Evolutionary conservation across 1,140 invertebrate genomes (phyloP), one percentile per base, ranked within the genome.

Genomic region (Nautilus pompilius): DNA sequence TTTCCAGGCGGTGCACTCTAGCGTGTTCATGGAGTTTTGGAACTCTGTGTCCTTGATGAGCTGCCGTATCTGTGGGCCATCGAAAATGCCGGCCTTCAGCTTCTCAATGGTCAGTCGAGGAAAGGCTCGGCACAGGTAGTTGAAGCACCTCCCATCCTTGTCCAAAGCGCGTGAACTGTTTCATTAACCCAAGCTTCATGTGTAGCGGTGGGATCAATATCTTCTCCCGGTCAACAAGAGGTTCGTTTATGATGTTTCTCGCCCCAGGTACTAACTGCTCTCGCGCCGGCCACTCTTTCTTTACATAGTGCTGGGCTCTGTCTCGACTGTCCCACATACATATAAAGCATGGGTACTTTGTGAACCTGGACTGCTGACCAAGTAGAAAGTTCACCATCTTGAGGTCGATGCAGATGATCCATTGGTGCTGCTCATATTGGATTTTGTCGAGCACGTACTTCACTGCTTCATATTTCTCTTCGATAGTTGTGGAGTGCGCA

Each of bases 51-150:
- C 58, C 22, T 33, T 59, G 28, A 46, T 30, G 28, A 59, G 24
- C 45, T 59, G 22, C 46, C 57, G 58, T 54, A 62, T 65, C 33
- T 65, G 63, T 45, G 63, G 53, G 53, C 63, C 63, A 36, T 62
- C 59, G 28, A 65, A 62, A 22, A 65, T 58, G 6, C 60, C 63
- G 54, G 48, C 20, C 26, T 49, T 2, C 48, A 49, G 26, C 2
- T 10, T 49, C 48, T 49, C 48, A 22, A 49, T 49, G 8, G 20
- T 49, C 48, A 49, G 26, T 49, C 48, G n/a, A 20, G 48, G 48
- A 49, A 49, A 49, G 6, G 48, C 48, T 0, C 26, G 10, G 48
- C 48, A 49, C 48, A 49, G 26, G 0, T 49, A 49, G 26, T 17
- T 10, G 48, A 49, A 49, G 48, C 20, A 2, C n/a, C 48, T 20